These are phyloP conservation scores for Heliothis virescens DNA, from an alignment of 1,140 invertebrate genomes.

Conservation along the genomic window DNA sequence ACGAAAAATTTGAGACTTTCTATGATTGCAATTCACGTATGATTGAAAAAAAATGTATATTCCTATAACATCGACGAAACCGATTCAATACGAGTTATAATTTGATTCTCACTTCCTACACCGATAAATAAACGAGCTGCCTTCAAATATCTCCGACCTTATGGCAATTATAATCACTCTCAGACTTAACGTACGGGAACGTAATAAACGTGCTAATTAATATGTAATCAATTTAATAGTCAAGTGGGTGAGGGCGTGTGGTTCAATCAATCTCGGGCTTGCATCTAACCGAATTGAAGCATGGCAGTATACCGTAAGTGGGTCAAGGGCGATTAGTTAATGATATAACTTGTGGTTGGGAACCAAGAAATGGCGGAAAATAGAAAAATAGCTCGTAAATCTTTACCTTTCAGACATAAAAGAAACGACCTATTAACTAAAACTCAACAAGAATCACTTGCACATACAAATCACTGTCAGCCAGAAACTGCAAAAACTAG, in stretches of 20 bases:
- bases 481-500: constrained; percentile 12
- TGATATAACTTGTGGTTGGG: no score
- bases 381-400: no score
- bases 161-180: constrained; percentile 4
- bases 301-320: constrained; percentile 6
- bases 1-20: no score
- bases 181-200: constrained; percentile 29
- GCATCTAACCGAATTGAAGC: constrained; percentile 29
- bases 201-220: constrained; percentile 18
- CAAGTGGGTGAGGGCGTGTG: constrained; percentile 12
- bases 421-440: background rate
- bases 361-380: no score
- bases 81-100: background rate
- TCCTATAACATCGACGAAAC: background rate
- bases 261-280: background rate
- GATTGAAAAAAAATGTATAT: background rate
- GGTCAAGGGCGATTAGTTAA: constrained; percentile 11
- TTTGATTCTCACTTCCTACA: constrained; percentile 21
- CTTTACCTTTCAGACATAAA: background rate
- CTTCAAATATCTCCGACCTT: background rate
- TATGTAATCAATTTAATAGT: constrained; percentile 21
- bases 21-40: no score
- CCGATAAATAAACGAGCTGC: constrained; percentile 1
- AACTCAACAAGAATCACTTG: background rate
- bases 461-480: background rate